A percentile compares a stretch with the other conserved stretches of the same genome.
These are phyloP conservation scores for Meriones psammophilus DNA, from an alignment of 2,797 vertebrate genomes.

Conservation along the genomic window DNA sequence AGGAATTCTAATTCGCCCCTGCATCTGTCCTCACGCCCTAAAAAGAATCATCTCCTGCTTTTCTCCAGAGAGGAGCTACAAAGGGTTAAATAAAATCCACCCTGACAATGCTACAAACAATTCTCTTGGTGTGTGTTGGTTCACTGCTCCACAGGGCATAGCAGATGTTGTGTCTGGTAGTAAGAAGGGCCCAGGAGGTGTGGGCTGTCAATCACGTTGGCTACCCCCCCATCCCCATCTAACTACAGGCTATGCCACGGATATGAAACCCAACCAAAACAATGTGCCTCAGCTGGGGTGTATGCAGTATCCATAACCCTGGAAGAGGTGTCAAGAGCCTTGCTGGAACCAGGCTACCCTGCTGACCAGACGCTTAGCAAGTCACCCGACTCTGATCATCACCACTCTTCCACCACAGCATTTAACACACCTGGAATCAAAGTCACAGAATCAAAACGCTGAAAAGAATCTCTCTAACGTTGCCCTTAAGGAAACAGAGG, in stretches of 20 bases:
- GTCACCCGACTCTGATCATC: slow-evolving; percentile 89
- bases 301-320: slow-evolving; percentile 92
- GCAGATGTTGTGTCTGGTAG: slow-evolving; percentile 93
- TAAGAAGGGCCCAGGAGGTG: slow-evolving; percentile 92
- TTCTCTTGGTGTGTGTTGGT: slow-evolving; percentile 90
- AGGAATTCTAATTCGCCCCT: slow-evolving; percentile 18
- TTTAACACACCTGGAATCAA: slow-evolving; percentile 89
- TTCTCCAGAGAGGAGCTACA: slow-evolving; percentile 88
- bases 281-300: slow-evolving; percentile 91
- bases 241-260: slow-evolving; percentile 90
- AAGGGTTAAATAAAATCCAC: slow-evolving; percentile 92
- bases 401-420: slow-evolving; percentile 86
- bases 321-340: slow-evolving; percentile 91
- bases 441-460: slow-evolving; percentile 78
- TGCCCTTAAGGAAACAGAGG: slow-evolving; percentile 44
- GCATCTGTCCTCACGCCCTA: neutral
- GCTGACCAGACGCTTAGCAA: slow-evolving; percentile 92
- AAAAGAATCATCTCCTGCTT: slow-evolving; percentile 76
- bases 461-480: slow-evolving; percentile 68
- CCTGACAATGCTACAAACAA: slow-evolving; percentile 90
- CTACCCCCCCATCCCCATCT: slow-evolving; percentile 55
- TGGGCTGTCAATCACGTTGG: slow-evolving; percentile 92
- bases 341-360: slow-evolving; percentile 90
- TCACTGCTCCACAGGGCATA: slow-evolving; percentile 92
- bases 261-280: slow-evolving; percentile 90